A percentile compares a stretch with the other conserved stretches of the same genome.
These are phyloP conservation scores for Chrysoperla carnea DNA, from an alignment of 1,140 invertebrate genomes.

Conservation along the genomic window DNA sequence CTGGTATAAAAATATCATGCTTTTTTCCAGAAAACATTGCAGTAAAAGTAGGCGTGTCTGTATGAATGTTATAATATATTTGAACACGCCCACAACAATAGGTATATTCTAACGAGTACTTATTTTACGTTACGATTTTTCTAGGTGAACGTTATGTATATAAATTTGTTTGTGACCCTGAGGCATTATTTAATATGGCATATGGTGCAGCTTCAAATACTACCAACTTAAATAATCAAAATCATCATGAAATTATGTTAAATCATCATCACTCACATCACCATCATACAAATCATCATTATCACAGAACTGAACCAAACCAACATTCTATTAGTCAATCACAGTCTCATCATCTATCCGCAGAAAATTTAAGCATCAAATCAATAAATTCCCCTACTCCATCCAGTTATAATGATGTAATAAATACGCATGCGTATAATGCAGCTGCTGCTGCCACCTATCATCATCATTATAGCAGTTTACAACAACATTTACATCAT, in stretches of 20 bases:
- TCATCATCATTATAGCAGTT: not conserved
- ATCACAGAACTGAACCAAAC: not conserved
- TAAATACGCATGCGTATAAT: not conserved
- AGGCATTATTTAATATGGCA: constrained; percentile 81
- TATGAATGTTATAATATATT: too few relatives aligned
- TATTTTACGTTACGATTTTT: constrained; percentile 7
- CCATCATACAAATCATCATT: not conserved
- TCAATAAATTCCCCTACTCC: not conserved
- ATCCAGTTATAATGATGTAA: not conserved
- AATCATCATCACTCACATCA: not conserved
- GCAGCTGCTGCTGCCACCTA: not conserved
- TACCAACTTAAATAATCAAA: too few relatives aligned
- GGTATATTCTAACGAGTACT: too few relatives aligned
- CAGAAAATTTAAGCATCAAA: not conserved
- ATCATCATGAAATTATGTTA: too few relatives aligned
- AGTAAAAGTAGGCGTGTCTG: too few relatives aligned
- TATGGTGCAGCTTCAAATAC: constrained; percentile 22
- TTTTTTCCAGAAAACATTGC: too few relatives aligned
- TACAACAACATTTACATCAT: not conserved
- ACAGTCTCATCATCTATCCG: not conserved
- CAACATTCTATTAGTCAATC: not conserved
- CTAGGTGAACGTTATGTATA: constrained; percentile 87
- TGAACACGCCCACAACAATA: too few relatives aligned
- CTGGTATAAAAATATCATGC: too few relatives aligned
- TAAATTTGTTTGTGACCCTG: constrained; percentile 89